phyloP scores from a whole-genome alignment of 2,888 invertebrate genomes.

The Doris montereyensis region DNA sequence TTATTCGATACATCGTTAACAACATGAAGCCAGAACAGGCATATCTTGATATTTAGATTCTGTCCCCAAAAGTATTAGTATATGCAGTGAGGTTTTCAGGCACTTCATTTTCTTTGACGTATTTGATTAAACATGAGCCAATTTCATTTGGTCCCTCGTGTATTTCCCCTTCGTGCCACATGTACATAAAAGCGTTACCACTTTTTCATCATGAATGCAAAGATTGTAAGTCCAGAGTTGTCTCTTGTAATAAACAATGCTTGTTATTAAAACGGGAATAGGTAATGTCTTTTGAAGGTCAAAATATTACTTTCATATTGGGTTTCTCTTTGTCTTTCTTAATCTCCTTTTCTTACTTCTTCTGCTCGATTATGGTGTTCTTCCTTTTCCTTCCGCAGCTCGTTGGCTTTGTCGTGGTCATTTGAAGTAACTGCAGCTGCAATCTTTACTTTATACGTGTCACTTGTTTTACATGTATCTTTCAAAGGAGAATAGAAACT shows the following conservation, averaged over 20 bases:
- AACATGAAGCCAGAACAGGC: slow-evolving; percentile 11
- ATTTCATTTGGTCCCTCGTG: slow-evolving; percentile 18
- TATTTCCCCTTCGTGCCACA: slow-evolving; percentile 12
- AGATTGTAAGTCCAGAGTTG: background rate
- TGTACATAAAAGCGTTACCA: slow-evolving; percentile 9
- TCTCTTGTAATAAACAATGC: background rate
- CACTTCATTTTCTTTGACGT: background rate
- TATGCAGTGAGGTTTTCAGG: background rate
- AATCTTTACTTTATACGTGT: background rate
- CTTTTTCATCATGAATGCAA: background rate
- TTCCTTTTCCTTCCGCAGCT: too few species aligned
- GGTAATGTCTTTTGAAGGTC: background rate
- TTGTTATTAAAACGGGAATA: background rate
- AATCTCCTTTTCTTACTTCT: background rate
- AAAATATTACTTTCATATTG: background rate
- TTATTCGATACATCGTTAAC: background rate
- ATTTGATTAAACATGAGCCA: slow-evolving; percentile 14
- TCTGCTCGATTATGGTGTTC: background rate
- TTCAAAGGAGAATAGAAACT: background rate
- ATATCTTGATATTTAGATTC: background rate
- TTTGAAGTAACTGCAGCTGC: too few species aligned
- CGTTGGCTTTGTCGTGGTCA: too few species aligned
- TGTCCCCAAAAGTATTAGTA: slow-evolving; percentile 6
- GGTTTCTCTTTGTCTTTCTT: background rate
- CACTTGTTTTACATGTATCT: slow-evolving; percentile 12